Evolutionary conservation across 2,113 vertebrate species (phyloP), one percentile per base, ranked within the genome.

Genomic region (Empidonax traillii): DNA sequence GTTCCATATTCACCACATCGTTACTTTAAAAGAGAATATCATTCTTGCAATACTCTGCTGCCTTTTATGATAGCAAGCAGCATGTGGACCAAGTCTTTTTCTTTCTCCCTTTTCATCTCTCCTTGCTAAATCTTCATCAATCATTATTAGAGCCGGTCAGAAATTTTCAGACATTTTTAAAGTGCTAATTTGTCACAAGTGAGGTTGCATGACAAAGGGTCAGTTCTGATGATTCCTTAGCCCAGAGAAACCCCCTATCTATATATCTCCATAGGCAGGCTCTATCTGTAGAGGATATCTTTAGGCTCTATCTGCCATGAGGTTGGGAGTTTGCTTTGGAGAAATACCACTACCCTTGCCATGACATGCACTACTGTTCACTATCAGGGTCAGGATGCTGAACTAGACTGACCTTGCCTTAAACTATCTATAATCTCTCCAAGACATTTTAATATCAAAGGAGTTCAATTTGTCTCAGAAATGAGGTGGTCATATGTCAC

Each of bases 21-120:
- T 90, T 89, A 90, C 76, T 93, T 90, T 84, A 63, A 81, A 92
- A 89, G 37, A 84, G 33, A 84, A 12, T 63, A 67, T 84, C 0
- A 77, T 92, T 85, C 85, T 37, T 89, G 16, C 84, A 92, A 89
- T 92, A 92, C 68, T 84, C 35, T 67, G 35, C 55, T 93, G 89
- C 68, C 35, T 95, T 93, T 92, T 87, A 89, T 89, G 80, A 92
- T 78, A 92, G 72, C 63, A 74, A 55, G 79, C 75, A 93, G 39
- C 6, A 5, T 63, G 76, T 71, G 35, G 30, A 93, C 14, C 0
- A 0, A 84, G 65, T 55, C 28, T 77, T 84, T 88, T 85, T 73
- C 63, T 77, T 84, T 78, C 52, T 65, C 17, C 28, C 58, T 94
- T 97, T 95, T 91, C 46, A 85, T 75, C 61, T 81, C 43, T 69